Base-by-base conservation (phyloP, 2,113 vertebrate genomes). In the Acanthochromis polyacanthus region DNA sequence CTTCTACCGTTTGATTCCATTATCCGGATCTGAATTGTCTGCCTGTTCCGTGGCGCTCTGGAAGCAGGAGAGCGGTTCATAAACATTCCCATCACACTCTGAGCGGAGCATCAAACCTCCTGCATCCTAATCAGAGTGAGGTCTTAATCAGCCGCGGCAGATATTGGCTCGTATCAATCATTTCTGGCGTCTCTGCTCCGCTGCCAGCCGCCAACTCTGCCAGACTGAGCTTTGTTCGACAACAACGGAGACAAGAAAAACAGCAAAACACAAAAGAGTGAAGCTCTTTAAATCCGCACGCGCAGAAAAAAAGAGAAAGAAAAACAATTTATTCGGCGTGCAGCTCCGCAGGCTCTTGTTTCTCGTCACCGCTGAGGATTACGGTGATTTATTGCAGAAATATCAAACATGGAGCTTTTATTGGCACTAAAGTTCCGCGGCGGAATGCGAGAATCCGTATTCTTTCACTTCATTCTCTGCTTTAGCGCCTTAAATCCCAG, bases 121-220 rank as follows among this genome's bases (percentile, higher is more conserved):
- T 16, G 50, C 61, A 46, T 52, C 20, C 6, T 61, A 25, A 25
- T 73, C 74, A 50, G 40, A 64, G 45, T 56, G 48, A 74, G 66
- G 74, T 57, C 32, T 59, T 63, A 40, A 85, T 85, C 64, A 62
- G 78, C 57, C 51, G 19, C 0, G 56, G 78, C 57, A 56, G 48
- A 60, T 74, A 36, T 56, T 65, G 83, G 50, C 79, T 78, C 70
- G 4, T 55, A 61, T 66, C 70, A 68, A 40, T 85, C 53, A 28
- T 57, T 43, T 30, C 66, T 68, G 14, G 0, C 1, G 30, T 45
- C 32, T 63, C 22, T 15, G 45, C 45, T 16, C 46, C 10, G 46
- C 1, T 46, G 59, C 74, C 65, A 67, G 79, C 38, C 1, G 1
- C 32, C 69, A 25, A 17, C 8, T 52, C 70, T 72, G 68, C 78